phyloP scores from a whole-genome alignment of 2,888 invertebrate genomes.

The Eilema sororculum region DNA sequence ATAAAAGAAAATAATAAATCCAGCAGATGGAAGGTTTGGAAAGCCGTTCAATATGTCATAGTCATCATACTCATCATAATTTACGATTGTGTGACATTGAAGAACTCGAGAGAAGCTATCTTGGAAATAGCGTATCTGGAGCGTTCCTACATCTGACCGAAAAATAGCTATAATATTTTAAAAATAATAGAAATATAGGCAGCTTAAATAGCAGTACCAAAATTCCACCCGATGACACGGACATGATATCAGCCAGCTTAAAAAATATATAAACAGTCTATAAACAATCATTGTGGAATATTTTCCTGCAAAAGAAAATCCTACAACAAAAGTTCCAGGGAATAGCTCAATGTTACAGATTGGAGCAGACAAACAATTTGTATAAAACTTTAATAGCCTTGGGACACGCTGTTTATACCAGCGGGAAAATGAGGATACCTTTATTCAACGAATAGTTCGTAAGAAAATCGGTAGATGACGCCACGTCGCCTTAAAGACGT shows the following conservation, averaged over 20 bases:
- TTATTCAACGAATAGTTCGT: too few relatives aligned
- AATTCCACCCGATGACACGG: background rate
- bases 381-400: slow-evolving; percentile 4
- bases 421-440: background rate
- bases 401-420: background rate
- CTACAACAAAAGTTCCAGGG: background rate
- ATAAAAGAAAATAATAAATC: background rate
- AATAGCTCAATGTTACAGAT: slow-evolving; percentile 12
- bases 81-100: too few relatives aligned
- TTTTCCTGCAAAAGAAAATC: background rate
- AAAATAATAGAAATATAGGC: too few relatives aligned
- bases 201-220: too few relatives aligned
- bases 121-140: too few relatives aligned
- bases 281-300: background rate
- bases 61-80: too few relatives aligned
- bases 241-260: background rate
- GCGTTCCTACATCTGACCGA: too few relatives aligned
- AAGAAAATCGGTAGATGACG: too few relatives aligned
- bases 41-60: background rate
- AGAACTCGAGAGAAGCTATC: too few relatives aligned
- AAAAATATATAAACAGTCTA: background rate
- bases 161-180: too few relatives aligned
- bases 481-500: too few relatives aligned
- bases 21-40: background rate
- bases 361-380: slow-evolving; percentile 12